Percentiles rank a stretch among this genome's conserved stretches.
phyloP scores from a whole-genome alignment of 2,113 vertebrate genomes.

The Pomatostomus ruficeps region DNA sequence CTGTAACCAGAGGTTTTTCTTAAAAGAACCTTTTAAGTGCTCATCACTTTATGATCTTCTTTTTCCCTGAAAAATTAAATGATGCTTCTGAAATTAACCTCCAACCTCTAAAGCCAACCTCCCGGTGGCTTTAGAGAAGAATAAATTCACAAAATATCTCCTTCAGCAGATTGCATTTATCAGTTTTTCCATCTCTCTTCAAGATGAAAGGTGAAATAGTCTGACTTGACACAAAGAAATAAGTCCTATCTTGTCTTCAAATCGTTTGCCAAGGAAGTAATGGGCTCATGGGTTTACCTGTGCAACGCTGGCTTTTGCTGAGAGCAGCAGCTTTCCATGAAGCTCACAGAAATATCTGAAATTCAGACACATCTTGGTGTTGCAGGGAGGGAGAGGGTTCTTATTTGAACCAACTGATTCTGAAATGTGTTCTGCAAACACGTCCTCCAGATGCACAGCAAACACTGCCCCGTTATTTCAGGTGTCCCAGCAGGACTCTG shows the following conservation, averaged over 20 bases:
- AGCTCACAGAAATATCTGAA: background rate
- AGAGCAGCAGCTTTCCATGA: background rate
- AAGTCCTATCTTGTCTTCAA: conserved; percentile 40
- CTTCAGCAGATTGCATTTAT: conserved; percentile 14
- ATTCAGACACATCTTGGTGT: background rate
- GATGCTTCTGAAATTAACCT: background rate
- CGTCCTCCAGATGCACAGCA: background rate
- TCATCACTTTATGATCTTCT: background rate
- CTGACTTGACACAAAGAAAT: conserved; percentile 17
- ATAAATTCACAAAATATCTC: background rate
- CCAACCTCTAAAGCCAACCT: background rate
- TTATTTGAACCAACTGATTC: background rate
- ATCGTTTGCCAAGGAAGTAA: conserved; percentile 39
- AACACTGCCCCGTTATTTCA: background rate
- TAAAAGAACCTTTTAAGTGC: background rate
- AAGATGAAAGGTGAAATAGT: conserved; percentile 47
- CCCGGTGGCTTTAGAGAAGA: background rate
- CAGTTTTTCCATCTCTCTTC: conserved; percentile 45
- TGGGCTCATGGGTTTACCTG: background rate
- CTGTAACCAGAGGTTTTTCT: background rate
- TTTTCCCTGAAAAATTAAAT: background rate
- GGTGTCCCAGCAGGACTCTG: background rate
- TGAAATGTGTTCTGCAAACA: background rate
- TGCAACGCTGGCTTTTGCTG: background rate
- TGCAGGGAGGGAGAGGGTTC: background rate